Conservation (phyloP, 2,113 vertebrate genomes). For the Colaptes auratus region DNA sequence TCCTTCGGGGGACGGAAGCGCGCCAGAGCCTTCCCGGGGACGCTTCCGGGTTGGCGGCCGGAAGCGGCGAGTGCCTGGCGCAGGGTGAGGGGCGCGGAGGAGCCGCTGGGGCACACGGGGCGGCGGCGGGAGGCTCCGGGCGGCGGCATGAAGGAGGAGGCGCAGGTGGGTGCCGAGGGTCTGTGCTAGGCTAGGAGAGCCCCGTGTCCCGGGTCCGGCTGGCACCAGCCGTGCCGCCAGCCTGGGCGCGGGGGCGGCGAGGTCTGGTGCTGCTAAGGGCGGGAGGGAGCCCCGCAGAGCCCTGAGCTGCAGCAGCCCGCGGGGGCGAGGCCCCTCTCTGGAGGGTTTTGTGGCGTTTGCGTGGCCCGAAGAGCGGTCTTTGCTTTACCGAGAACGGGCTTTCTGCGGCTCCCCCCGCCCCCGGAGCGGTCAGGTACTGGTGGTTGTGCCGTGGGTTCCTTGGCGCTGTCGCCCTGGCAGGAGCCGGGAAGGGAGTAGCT, state of each 20-base stretch:
- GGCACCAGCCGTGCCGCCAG: background rate
- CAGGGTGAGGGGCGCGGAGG: constrained; percentile 2
- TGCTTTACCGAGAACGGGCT: no score
- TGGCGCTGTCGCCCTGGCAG: background rate
- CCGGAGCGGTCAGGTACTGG: background rate
- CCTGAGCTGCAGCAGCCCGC: background rate
- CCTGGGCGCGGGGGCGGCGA: background rate
- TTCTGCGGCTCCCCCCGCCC: background rate
- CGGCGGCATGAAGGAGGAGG: constrained; percentile 67
- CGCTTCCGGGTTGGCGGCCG: background rate
- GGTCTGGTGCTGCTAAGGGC: background rate
- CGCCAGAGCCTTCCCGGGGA: background rate
- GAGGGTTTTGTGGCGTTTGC: background rate
- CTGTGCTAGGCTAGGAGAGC: background rate
- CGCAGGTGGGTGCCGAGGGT: constrained; percentile 56
- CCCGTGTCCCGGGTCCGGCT: no score
- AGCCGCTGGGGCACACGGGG: background rate
- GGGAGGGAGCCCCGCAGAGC: background rate
- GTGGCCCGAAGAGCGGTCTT: background rate
- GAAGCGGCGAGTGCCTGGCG: background rate
- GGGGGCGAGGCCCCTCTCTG: no score
- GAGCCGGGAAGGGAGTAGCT: no score
- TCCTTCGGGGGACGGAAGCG: background rate
- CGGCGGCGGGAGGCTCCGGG: background rate
- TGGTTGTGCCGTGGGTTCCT: background rate